Percentiles rank a stretch among this genome's conserved stretches.
Conservation (phyloP, 2,888 invertebrate genomes). For the Aricia artaxerxes region DNA sequence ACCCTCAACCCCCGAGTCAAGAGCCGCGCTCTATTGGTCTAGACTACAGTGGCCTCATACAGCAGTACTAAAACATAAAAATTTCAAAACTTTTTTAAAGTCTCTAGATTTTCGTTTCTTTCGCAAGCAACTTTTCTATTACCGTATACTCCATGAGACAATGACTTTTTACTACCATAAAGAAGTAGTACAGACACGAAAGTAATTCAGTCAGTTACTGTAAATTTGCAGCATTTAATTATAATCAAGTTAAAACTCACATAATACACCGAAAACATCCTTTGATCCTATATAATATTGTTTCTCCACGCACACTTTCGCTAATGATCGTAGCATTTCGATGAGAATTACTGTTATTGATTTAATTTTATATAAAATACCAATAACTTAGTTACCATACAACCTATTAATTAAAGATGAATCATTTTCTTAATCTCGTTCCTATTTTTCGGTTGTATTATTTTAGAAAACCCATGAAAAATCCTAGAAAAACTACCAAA, state of each 20-base stretch:
- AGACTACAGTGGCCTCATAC: too few relatives aligned
- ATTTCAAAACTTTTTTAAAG: too few relatives aligned
- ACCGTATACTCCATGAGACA: too few relatives aligned
- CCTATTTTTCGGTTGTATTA: not conserved
- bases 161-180: too few relatives aligned
- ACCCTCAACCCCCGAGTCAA: too few relatives aligned
- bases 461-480: too few relatives aligned
- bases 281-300: constrained; percentile 36
- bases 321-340: constrained; percentile 42
- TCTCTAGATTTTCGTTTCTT: too few relatives aligned
- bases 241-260: constrained; percentile 38
- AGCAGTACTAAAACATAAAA: too few relatives aligned
- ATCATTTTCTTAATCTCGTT: not conserved
- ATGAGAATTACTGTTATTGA: not conserved
- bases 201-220: not conserved
- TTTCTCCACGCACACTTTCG: constrained; percentile 42
- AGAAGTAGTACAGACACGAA: too few relatives aligned
- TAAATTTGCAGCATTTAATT: not conserved
- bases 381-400: not conserved
- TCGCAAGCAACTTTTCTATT: too few relatives aligned
- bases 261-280: constrained; percentile 42
- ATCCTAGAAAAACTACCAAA: too few relatives aligned
- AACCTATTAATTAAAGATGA: not conserved
- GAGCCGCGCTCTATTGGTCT: too few relatives aligned
- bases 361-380: constrained; percentile 12